Conservation (phyloP, 1,140 invertebrate genomes). For the Scaptomyza montana region DNA sequence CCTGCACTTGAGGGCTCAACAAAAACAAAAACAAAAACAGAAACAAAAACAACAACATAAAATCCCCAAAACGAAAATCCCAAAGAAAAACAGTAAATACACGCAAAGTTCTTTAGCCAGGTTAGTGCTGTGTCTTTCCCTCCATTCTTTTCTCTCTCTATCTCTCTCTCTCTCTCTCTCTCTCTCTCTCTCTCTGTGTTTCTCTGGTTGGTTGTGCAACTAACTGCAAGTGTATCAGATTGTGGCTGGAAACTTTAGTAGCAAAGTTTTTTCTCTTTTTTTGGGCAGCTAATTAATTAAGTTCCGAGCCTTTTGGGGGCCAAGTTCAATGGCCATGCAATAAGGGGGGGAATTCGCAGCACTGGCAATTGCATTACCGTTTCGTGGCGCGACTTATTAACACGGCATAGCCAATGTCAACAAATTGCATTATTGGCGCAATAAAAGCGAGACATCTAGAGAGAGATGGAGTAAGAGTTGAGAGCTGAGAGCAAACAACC, state of each 20-base stretch:
- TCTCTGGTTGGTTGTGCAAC: conserved; percentile 25
- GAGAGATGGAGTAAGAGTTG: conserved; percentile 23
- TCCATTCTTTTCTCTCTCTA: conserved; percentile 11
- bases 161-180: background rate
- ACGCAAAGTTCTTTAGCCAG: conserved; percentile 53
- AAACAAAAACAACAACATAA: background rate
- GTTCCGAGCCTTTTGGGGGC: conserved; percentile 36
- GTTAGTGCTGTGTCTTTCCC: conserved; percentile 25
- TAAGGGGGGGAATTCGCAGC: background rate
- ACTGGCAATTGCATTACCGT: conserved; percentile 56
- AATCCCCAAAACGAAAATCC: conserved; percentile 56
- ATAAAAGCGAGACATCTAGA: conserved; percentile 58
- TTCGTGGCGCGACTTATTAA: conserved; percentile 61
- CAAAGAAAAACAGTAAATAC: conserved; percentile 67
- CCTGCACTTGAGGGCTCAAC: conserved; percentile 61
- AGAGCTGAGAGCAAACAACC: conserved; percentile 5
- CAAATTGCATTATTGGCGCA: conserved; percentile 77
- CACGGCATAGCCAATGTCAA: conserved; percentile 75
- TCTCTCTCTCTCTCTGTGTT: conserved; percentile 4
- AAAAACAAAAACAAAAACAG: conserved; percentile 40
- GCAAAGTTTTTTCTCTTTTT: conserved; percentile 17
- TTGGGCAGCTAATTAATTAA: conserved; percentile 80
- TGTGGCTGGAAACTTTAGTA: conserved; percentile 62
- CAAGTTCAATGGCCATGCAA: conserved; percentile 46
- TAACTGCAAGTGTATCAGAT: conserved; percentile 68